Base-by-base conservation (phyloP, 2,888 invertebrate genomes). In the Leuctra nigra region DNA sequence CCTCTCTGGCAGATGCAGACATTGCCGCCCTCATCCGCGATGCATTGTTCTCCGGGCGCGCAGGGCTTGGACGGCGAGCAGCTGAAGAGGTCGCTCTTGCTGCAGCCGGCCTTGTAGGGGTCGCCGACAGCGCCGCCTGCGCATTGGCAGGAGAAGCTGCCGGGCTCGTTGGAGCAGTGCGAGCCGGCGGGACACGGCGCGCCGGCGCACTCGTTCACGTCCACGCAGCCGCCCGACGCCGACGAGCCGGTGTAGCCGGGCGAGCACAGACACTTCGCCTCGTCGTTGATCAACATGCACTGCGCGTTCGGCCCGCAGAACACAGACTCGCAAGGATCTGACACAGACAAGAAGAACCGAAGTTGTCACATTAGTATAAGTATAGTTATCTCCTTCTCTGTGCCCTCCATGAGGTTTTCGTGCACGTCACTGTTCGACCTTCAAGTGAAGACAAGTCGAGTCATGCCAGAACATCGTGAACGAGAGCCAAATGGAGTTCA, bases 1-100 rank as follows among this genome's bases (percentile, higher is more conserved):
- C 93, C 93, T 73, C 90, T 85, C 38, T 87, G 84, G 68, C 94
- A 94, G 63, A 93, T 87, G 68, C 94, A 94, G 18, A 93, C 92
- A 68, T 86, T 87, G 69, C 82, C 83, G 38, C 85, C 85, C 53
- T 86, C 83, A 63, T 91, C 88, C 62, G 80, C 77, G 53, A 93
- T 83, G 69, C 94, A 94, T 69, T 89, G 87, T 71, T 94, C 94
- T 20, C 90, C 90, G 24, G 80, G 71, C 0, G 90, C 87, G 67
- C 93, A 93, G 1, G 92, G 91, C 65, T 83, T 84, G 1, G 76
- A 74, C 36, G 80, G 79, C 53, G 86, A 86, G 67, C 92, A 92
- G 64, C 83, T 81, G 60, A 80, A 82, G 58, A 75, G 66, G 59
- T 80, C 79, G 9, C 83, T 77, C 62, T 84, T 78, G 53, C 80